These are phyloP conservation scores for Brachynemurus nebulosus DNA, from an alignment of 2,888 invertebrate species.

Conservation along the genomic window DNA sequence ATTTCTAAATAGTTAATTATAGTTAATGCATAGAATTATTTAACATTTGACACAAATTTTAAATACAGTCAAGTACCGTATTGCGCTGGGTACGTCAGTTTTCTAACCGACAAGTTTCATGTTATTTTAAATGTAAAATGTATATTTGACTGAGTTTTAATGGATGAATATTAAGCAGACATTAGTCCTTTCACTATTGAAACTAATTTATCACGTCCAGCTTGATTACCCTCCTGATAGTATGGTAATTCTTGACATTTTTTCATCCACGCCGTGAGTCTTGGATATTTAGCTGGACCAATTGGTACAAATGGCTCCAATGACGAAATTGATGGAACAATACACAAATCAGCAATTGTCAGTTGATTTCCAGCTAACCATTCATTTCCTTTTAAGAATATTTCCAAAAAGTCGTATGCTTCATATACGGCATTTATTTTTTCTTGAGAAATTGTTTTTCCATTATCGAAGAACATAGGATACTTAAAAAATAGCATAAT, in stretches of 20 bases:
- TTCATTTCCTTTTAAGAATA: constrained; percentile 30
- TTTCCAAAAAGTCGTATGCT: constrained; percentile 34
- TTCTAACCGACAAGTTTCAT: too few species aligned
- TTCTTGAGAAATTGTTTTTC: constrained; percentile 26
- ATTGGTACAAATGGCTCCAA: constrained; percentile 25
- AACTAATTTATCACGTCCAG: constrained; percentile 29
- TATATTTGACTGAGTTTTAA: too few species aligned
- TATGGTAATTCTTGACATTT: constrained; percentile 23
- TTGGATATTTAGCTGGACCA: constrained; percentile 24
- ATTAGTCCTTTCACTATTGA: too few species aligned
- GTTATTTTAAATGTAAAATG: too few species aligned
- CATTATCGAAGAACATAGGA: constrained; percentile 26
- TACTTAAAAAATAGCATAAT: too few species aligned
- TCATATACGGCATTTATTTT: constrained; percentile 30
- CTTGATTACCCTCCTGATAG: constrained; percentile 31
- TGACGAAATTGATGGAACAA: constrained; percentile 27
- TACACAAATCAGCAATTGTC: constrained; percentile 39
- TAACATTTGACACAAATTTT: too few species aligned
- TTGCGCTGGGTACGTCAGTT: too few species aligned
- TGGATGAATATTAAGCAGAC: too few species aligned
- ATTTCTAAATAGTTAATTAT: too few species aligned
- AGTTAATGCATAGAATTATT: too few species aligned
- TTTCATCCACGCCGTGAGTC: constrained; percentile 25
- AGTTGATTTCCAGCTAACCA: constrained; percentile 37
- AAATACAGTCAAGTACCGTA: too few species aligned